Percentiles rank a stretch among this genome's conserved stretches.
Conservation (phyloP, 2,113 vertebrate genomes). For the Aythya baeri region DNA sequence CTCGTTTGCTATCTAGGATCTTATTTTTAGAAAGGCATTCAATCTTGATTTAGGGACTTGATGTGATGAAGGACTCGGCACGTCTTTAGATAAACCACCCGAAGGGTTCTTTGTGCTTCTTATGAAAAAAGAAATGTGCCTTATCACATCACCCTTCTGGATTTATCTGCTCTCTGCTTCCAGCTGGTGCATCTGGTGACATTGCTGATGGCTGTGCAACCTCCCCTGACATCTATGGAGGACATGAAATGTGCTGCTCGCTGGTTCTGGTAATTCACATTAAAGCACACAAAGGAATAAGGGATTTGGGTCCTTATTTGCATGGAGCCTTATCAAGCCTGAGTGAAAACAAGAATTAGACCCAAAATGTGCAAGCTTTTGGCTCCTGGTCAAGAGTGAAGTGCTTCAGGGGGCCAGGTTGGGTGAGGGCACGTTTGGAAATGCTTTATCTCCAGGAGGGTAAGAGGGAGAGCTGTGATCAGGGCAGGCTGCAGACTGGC, state of each 20-base stretch:
- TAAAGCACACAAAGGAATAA: neutral
- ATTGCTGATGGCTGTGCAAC: neutral
- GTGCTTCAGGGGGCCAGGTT: neutral
- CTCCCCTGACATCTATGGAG: neutral
- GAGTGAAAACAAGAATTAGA: neutral
- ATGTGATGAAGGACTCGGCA: neutral
- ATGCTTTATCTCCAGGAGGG: neutral
- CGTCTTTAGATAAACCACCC: neutral
- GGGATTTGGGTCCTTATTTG: neutral
- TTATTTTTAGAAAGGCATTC: conserved; percentile 13
- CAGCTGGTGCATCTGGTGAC: neutral
- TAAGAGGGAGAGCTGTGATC: neutral
- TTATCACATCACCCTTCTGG: neutral
- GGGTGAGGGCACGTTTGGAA: neutral
- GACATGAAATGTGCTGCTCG: accelerated
- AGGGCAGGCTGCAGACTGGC: neutral
- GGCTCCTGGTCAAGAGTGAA: neutral
- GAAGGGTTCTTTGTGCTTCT: neutral
- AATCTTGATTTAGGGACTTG: neutral
- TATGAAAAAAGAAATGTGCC: neutral
- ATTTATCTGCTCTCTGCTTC: neutral
- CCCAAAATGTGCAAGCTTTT: neutral
- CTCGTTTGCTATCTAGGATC: neutral
- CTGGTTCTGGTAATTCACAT: neutral
- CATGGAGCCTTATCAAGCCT: neutral